These are phyloP conservation scores for Jaculus jaculus DNA, from an alignment of 2,113 vertebrate genomes.

Conservation along the genomic window DNA sequence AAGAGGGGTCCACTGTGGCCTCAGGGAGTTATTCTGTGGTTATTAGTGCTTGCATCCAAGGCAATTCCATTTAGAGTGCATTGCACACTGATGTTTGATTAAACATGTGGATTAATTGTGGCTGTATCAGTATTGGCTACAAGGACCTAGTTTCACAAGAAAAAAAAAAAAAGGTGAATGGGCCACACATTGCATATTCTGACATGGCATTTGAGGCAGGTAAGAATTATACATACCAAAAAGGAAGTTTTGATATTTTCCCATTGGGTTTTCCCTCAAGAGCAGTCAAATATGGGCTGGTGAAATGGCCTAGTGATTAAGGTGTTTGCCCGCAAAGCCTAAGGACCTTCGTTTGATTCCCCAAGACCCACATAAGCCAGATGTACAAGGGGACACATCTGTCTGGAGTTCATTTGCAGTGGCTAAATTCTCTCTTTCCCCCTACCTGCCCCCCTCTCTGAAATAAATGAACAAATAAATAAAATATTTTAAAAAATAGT, in stretches of 20 bases:
- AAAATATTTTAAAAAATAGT: too few relatives aligned
- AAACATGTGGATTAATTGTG: neutral
- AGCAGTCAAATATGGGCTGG: too few relatives aligned
- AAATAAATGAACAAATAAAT: too few relatives aligned
- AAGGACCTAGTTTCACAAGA: neutral
- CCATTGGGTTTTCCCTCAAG: neutral
- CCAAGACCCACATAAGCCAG: too few relatives aligned
- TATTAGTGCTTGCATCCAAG: neutral
- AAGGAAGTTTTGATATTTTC: neutral
- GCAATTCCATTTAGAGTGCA: neutral
- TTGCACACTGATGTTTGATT: neutral
- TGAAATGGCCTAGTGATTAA: too few relatives aligned
- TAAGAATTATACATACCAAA: neutral
- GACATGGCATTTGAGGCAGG: neutral
- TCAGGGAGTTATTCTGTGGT: neutral
- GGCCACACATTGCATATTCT: neutral
- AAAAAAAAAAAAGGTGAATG: neutral
- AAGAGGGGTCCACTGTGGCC: constrained; percentile 23
- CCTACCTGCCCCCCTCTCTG: too few relatives aligned
- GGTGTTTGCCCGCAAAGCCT: too few relatives aligned
- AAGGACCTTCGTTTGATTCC: too few relatives aligned
- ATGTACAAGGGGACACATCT: too few relatives aligned
- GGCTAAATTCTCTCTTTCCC: too few relatives aligned
- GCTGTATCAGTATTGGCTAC: neutral
- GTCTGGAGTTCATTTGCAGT: too few relatives aligned